Base-by-base conservation (phyloP, 2,888 invertebrate genomes). In the Himalopsyche japonica region DNA sequence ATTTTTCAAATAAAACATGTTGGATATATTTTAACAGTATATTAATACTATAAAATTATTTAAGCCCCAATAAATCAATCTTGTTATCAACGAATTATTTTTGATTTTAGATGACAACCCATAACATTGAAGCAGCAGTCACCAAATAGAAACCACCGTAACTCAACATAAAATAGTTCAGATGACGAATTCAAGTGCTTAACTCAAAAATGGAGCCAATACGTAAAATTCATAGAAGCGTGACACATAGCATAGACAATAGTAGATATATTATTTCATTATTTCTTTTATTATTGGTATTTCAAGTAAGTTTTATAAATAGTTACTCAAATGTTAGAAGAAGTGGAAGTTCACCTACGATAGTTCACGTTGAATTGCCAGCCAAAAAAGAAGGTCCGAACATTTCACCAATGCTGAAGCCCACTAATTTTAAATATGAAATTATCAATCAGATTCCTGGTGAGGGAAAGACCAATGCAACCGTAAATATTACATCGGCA, bases 291-390 rank as follows among this genome's bases (percentile, higher is more conserved):
- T 57, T 82, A 27, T 49, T 82, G 80, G 37, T 37, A 18, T 70
- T 43, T 15, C 64, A 57, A 70, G 76, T 83, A 0, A 79, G 79
- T 30, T 34, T 77, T 64, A 64, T 82, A 20, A 49, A 79, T 70
- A 82, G 87, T 64, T 87, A 87, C 79, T 87, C 87, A 32, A 86
- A 84, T 80, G 86, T 87, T 15, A 83, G 87, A 84, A 86, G 87
- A 77, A 86, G 86, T 82, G 87, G 87, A 43, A 86, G 84, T 30
- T 48, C 24, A 30, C 34, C 81, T 57, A 24, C 48, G 4, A 81
- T 81, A n/a, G 84, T 82, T 27, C 80, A 87, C 3, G 80, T 32
- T 18, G 80, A 77, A 12, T 76, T 76, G 12, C 24, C 43, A 76
- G 64, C 49, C 49, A 57, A 37, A 47, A 76, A 64, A n/a, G 49